Evolutionary conservation across 2,797 vertebrate genomes (phyloP).

Genomic region (Enteromius mattozi): DNA sequence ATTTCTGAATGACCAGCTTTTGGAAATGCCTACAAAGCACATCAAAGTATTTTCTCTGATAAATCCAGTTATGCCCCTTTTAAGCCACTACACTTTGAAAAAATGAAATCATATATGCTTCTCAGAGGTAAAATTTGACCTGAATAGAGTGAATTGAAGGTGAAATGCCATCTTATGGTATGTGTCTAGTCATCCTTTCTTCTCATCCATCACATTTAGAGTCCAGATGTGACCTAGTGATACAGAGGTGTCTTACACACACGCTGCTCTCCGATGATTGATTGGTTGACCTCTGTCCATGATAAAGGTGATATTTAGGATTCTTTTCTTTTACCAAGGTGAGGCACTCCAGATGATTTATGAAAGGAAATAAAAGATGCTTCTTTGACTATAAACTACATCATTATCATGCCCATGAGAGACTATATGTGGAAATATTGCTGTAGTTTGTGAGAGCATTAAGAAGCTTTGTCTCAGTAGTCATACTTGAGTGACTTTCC

Average conservation of each 20-base stretch:
- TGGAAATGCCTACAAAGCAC: background rate
- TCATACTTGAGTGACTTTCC: background rate
- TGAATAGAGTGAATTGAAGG: background rate
- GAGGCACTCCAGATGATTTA: constrained; percentile 30
- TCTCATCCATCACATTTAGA: constrained; percentile 47
- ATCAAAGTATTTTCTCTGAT: background rate
- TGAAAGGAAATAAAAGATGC: background rate
- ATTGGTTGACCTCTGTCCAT: constrained; percentile 38
- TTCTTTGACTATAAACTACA: constrained; percentile 13
- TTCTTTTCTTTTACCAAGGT: background rate
- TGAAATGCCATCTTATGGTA: constrained; percentile 69
- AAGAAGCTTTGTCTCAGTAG: background rate
- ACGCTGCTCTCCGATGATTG: constrained; percentile 15
- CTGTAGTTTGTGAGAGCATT: background rate
- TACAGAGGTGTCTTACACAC: background rate
- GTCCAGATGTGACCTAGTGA: constrained; percentile 32
- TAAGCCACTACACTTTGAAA: background rate
- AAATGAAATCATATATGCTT: background rate
- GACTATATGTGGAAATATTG: background rate
- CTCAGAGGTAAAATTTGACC: background rate
- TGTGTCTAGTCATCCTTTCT: constrained; percentile 62
- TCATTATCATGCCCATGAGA: constrained; percentile 1
- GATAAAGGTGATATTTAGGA: constrained; percentile 18
- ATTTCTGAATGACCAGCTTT: background rate
- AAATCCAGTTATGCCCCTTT: background rate